A percentile compares a stretch with the other conserved stretches of the same genome.
Conservation (phyloP, 1,140 invertebrate genomes). For the Papilio xuthus region DNA sequence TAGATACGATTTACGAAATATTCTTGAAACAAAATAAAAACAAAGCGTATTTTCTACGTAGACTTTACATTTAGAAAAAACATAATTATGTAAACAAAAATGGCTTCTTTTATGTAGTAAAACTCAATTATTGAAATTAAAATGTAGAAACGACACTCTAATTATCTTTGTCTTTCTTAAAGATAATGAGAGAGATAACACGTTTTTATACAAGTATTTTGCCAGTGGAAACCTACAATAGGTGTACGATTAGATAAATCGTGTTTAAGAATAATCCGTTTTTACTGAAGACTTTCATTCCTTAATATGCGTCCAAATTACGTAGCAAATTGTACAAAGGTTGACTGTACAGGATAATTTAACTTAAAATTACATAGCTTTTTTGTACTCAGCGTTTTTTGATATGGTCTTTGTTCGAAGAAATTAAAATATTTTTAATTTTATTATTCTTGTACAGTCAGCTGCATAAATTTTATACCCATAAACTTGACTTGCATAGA, state of each 20-base stretch:
- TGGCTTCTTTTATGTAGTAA: neutral
- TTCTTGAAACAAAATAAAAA: neutral
- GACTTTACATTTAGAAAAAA: neutral
- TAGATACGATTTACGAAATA: neutral
- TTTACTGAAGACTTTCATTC: neutral
- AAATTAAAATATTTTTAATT: neutral
- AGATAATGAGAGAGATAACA: too few species aligned
- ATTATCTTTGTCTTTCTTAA: neutral
- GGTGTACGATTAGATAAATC: neutral
- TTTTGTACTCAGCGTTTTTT: neutral
- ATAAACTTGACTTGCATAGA: too few species aligned
- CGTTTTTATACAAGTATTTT: too few species aligned
- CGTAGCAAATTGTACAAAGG: neutral
- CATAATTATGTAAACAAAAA: neutral
- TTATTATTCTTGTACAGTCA: neutral
- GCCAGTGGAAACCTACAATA: too few species aligned
- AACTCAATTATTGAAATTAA: too few species aligned
- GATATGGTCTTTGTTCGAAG: neutral
- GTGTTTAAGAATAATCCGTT: neutral
- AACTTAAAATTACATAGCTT: neutral
- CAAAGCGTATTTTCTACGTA: neutral
- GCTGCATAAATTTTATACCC: too few species aligned
- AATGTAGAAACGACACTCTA: too few species aligned
- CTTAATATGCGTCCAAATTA: neutral
- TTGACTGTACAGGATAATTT: neutral